Percentiles rank a stretch among this genome's conserved stretches.
Conservation (phyloP, 2,797 vertebrate genomes). For the Peromyscus eremicus region DNA sequence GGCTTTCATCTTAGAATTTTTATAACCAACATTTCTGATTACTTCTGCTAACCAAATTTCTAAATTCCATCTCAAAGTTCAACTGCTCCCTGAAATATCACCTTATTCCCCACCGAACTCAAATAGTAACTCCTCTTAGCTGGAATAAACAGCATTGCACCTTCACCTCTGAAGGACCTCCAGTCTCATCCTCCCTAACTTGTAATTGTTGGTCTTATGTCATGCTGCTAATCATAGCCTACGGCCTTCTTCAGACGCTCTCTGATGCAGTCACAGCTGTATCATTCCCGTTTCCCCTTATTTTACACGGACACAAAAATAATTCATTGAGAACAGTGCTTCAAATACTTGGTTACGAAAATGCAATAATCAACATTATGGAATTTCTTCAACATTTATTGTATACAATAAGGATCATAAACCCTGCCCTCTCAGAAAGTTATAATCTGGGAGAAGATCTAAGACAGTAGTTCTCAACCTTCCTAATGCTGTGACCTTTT, state of each 20-base stretch:
- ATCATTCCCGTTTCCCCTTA: neutral
- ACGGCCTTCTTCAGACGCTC: neutral
- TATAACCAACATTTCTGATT: neutral
- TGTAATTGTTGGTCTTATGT: neutral
- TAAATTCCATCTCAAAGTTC: conserved; percentile 23
- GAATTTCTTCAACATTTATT: neutral
- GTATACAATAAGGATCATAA: neutral
- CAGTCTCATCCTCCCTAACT: neutral
- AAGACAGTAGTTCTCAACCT: neutral
- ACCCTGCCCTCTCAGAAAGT: neutral
- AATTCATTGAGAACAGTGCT: neutral
- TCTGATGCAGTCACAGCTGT: neutral
- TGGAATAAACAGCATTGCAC: neutral
- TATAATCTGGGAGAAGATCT: conserved; percentile 1
- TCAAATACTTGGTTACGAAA: conserved; percentile 39
- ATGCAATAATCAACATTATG: conserved; percentile 33
- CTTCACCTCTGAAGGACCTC: neutral
- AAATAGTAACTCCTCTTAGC: neutral
- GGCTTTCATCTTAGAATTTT: neutral
- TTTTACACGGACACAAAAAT: conserved; percentile 23
- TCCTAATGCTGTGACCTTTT: neutral
- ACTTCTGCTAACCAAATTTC: neutral
- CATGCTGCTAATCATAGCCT: neutral
- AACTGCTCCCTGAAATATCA: neutral
- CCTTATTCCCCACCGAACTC: too few relatives aligned